phyloP scores from a whole-genome alignment of 2,888 invertebrate genomes.

The Alviniconcha strummeri region DNA sequence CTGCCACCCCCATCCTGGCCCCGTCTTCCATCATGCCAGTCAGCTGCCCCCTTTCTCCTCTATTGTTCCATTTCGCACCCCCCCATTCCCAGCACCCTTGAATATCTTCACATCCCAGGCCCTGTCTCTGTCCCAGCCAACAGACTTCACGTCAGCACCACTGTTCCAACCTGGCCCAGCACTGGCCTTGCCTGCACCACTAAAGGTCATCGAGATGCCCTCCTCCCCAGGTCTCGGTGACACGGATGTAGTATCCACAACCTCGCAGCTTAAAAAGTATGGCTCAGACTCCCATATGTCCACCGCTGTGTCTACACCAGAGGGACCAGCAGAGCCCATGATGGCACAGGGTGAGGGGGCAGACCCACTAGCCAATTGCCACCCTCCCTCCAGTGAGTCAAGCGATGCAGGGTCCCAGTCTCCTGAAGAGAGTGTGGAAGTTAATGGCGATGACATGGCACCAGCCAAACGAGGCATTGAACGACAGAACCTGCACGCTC shows the following conservation, averaged over 20 bases:
- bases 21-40: slow-evolving; percentile 32
- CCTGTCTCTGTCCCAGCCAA: slow-evolving; percentile 37
- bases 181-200: slow-evolving; percentile 38
- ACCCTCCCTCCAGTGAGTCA: slow-evolving; percentile 52
- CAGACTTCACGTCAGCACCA: slow-evolving; percentile 27
- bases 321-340: slow-evolving; percentile 29
- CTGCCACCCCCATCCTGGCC: slow-evolving; percentile 30
- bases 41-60: slow-evolving; percentile 59
- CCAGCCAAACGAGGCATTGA: slow-evolving; percentile 50
- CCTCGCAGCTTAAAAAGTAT: slow-evolving; percentile 56
- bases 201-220: slow-evolving; percentile 37
- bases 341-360: slow-evolving; percentile 21
- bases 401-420: slow-evolving; percentile 62
- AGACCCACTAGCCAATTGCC: slow-evolving; percentile 5
- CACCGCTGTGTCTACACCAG: slow-evolving; percentile 42
- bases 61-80: slow-evolving; percentile 46
- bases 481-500: slow-evolving; percentile 59
- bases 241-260: slow-evolving; percentile 53
- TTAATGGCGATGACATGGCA: slow-evolving; percentile 39
- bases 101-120: slow-evolving; percentile 43
- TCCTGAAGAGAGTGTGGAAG: slow-evolving; percentile 48
- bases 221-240: slow-evolving; percentile 33
- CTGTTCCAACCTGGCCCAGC: slow-evolving; percentile 33
- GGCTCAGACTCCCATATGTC: slow-evolving; percentile 61
- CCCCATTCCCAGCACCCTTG: slow-evolving; percentile 46